These are phyloP conservation scores for Arenaria interpres DNA, from an alignment of 2,113 vertebrate species.

Conservation along the genomic window DNA sequence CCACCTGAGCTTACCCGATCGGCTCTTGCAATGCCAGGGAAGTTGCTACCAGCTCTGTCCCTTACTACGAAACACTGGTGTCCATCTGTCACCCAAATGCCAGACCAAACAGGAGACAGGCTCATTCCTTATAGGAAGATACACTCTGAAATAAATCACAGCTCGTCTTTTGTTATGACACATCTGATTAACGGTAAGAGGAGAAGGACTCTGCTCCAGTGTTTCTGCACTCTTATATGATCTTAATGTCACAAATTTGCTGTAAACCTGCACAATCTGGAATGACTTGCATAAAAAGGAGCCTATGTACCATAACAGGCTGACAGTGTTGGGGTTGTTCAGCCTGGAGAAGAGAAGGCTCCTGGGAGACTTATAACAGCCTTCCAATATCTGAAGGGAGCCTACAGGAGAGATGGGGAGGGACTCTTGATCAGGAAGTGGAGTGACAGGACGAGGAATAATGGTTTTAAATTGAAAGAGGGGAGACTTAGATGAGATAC, in stretches of 20 bases:
- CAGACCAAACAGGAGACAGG: background rate
- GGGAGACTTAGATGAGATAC: too few relatives aligned
- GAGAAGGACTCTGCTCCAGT: background rate
- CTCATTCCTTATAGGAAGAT: background rate
- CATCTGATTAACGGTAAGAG: background rate
- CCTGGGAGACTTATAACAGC: too few relatives aligned
- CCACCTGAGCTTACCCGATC: background rate
- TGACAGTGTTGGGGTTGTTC: too few relatives aligned
- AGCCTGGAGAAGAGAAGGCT: too few relatives aligned
- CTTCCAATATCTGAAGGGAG: too few relatives aligned
- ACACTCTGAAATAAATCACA: background rate
- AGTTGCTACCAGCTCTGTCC: background rate
- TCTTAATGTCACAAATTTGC: background rate
- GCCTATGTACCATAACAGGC: background rate
- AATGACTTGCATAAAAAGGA: background rate
- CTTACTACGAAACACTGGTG: background rate
- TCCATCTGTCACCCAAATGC: background rate
- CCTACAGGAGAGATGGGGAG: too few relatives aligned
- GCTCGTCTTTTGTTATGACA: background rate
- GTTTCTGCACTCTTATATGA: background rate
- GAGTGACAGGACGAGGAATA: too few relatives aligned
- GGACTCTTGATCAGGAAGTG: too few relatives aligned
- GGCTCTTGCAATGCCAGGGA: background rate
- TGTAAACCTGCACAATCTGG: background rate
- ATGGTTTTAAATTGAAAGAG: too few relatives aligned